Percentiles rank a stretch among this genome's conserved stretches.
Conservation (phyloP, 2,113 vertebrate genomes). For the Halichoerus grypus region DNA sequence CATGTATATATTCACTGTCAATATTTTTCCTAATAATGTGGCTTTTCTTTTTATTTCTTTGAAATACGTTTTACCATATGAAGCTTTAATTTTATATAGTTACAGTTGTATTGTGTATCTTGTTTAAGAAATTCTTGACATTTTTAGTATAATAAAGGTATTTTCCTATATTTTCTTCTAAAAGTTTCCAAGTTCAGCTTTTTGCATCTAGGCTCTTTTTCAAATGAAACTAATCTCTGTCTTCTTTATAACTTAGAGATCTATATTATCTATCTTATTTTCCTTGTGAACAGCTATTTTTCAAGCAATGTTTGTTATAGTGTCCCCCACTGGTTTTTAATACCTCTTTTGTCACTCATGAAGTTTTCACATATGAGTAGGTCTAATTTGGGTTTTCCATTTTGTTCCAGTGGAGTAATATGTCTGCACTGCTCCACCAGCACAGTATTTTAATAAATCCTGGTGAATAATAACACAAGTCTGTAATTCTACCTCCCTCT, state of each 20-base stretch:
- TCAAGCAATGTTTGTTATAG: neutral
- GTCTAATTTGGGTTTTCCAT: neutral
- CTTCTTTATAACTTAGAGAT: neutral
- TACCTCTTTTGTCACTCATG: neutral
- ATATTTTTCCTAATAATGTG: neutral
- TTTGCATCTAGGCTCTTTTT: neutral
- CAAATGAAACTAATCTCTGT: neutral
- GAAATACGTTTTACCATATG: neutral
- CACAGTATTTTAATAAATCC: neutral
- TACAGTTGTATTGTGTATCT: neutral
- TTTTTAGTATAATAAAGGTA: neutral
- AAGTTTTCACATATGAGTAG: neutral
- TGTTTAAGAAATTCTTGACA: neutral
- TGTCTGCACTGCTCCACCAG: neutral
- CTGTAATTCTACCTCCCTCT: neutral
- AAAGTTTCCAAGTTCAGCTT: neutral
- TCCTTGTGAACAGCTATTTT: neutral
- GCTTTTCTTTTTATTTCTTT: neutral
- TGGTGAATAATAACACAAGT: neutral
- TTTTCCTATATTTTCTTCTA: neutral
- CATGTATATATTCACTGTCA: neutral
- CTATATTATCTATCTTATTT: neutral
- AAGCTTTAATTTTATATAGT: neutral
- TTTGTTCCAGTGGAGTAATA: neutral
- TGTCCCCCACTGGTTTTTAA: neutral